phyloP scores from a whole-genome alignment of 2,797 vertebrate genomes.

The Mus minutoides region DNA sequence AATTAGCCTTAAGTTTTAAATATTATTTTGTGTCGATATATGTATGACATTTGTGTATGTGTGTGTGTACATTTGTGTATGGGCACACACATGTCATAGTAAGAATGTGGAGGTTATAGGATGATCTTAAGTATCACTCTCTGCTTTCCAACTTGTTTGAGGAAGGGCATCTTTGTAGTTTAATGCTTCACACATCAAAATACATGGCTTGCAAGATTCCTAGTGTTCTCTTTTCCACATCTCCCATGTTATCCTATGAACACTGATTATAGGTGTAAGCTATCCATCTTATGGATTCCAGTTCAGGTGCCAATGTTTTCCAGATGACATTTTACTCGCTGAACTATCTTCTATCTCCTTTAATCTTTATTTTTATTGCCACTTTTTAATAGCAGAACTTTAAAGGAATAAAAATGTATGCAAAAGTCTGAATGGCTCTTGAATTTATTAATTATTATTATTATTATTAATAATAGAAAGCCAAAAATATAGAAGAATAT shows the following conservation, averaged over 20 bases:
- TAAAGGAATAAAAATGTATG: background rate
- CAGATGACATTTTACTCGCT: background rate
- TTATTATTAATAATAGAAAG: slow-evolving; percentile 16
- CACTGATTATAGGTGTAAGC: background rate
- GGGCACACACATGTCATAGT: background rate
- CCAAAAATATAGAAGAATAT: background rate
- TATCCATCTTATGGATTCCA: background rate
- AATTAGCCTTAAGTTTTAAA: background rate
- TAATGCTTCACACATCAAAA: background rate
- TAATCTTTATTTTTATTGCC: background rate
- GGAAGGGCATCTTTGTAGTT: background rate
- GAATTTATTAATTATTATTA: background rate
- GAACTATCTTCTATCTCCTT: background rate
- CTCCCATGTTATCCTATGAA: background rate
- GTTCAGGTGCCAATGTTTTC: background rate
- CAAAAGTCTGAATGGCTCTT: slow-evolving; percentile 15
- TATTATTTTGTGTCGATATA: background rate
- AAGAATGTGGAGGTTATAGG: background rate
- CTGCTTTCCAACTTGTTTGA: background rate
- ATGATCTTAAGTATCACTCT: background rate
- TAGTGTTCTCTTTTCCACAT: background rate
- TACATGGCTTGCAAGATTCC: too few species aligned
- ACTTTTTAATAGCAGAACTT: slow-evolving; percentile 10
- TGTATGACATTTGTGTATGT: too few species aligned
- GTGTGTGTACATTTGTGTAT: background rate